Percentiles rank a stretch among this genome's conserved stretches.
Evolutionary conservation across 2,113 vertebrate genomes (phyloP).

Genomic region (Mobula birostris): DNA sequence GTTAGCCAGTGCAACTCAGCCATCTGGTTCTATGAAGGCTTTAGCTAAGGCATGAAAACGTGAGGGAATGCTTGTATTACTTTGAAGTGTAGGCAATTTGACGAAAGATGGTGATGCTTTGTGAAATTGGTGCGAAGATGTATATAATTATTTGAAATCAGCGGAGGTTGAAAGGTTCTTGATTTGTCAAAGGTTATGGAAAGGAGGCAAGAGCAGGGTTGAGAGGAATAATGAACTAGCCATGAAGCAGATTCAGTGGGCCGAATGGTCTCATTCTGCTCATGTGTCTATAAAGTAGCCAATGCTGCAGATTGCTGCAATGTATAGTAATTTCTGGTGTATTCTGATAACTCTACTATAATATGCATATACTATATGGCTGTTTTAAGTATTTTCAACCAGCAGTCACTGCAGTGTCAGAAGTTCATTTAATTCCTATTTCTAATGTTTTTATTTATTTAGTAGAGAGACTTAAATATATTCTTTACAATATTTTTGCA

Average conservation of each 20-base stretch:
- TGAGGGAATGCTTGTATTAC: background rate
- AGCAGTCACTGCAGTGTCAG: background rate
- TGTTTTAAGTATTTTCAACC: background rate
- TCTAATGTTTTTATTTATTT: background rate
- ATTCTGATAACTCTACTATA: background rate
- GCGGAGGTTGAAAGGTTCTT: too few species aligned
- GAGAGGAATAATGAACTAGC: too few species aligned
- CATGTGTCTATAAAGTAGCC: background rate
- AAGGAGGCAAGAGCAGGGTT: too few species aligned
- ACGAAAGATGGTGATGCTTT: background rate
- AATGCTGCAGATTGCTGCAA: background rate
- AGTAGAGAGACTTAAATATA: background rate
- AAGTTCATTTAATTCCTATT: background rate
- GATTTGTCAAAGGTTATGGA: too few species aligned
- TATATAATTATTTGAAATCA: background rate
- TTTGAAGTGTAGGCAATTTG: background rate
- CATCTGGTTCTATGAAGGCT: background rate
- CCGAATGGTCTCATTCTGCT: too few species aligned
- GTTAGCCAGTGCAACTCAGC: too few species aligned
- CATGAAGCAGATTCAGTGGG: too few species aligned
- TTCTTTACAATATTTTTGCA: conserved; percentile 47
- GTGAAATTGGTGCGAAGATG: background rate
- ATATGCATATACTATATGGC: background rate
- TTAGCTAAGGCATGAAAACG: background rate
- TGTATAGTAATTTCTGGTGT: background rate